A percentile compares a stretch with the other conserved stretches of the same genome.
Conservation (phyloP, 1,140 invertebrate genomes). For the Bombus confusus region DNA sequence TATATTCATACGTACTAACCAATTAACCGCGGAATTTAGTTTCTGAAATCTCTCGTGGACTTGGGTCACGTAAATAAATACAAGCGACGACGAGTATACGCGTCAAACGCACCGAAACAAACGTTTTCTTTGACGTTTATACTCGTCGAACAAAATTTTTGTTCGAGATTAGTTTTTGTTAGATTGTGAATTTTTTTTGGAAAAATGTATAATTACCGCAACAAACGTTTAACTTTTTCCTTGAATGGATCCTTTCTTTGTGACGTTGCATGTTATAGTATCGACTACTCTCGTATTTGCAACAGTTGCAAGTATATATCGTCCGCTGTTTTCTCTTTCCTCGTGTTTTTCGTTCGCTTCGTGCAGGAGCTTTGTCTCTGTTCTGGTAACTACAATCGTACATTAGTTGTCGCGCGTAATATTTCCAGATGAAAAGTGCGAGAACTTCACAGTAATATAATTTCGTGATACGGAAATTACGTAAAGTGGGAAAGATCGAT, state of each 20-base stretch:
- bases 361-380: background rate
- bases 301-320: slow-evolving; percentile 47
- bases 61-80: too few relatives aligned
- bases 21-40: too few relatives aligned
- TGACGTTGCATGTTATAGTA: slow-evolving; percentile 62
- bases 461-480: too few relatives aligned
- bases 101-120: too few relatives aligned
- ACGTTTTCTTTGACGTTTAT: too few relatives aligned
- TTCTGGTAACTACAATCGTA: background rate
- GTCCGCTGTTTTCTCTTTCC: background rate
- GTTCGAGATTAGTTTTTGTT: too few relatives aligned
- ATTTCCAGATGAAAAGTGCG: too few relatives aligned
- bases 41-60: too few relatives aligned
- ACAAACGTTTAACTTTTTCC: slow-evolving; percentile 4
- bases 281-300: slow-evolving; percentile 53
- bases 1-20: background rate
- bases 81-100: too few relatives aligned
- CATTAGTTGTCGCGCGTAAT: too few relatives aligned
- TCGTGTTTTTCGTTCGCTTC: fast-evolving
- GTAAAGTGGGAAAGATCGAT: background rate
- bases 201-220: slow-evolving; percentile 51
- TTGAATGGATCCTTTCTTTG: slow-evolving; percentile 55
- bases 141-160: too few relatives aligned
- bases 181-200: background rate
- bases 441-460: too few relatives aligned